Evolutionary conservation across 1,140 invertebrate species (phyloP), one percentile per base, ranked within the genome.

Genomic region (Drosophila prosaltans): DNA sequence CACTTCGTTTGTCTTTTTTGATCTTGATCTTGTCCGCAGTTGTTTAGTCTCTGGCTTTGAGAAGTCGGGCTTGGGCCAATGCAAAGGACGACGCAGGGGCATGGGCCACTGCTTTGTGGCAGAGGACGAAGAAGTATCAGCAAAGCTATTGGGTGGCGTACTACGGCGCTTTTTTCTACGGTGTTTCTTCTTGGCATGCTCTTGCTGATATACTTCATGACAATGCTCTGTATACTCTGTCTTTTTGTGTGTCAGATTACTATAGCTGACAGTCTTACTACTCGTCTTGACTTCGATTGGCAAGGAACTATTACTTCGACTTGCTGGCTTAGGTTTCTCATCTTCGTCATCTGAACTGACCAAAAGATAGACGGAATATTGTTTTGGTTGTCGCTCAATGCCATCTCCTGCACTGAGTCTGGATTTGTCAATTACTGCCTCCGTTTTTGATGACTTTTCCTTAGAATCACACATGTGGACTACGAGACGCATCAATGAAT

Each of bases 41-140:
- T 7, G 2, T 3, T 57, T 66, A 36, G 8, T 16, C 21, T 8
- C 48, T 7, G 11, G 3, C 54, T 65, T 67, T 6, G 76, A 65
- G 8, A 6, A 48, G 5, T 79, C 75, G 2, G 24, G 59, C 11
- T 83, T 86, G 58, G 83, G 83, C 83, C 83, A 86, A 39, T 86
- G 83, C 16, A 86, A 45, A 0, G 83, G 83, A 7, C 75, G 65
- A 3, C 80, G 61, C 24, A 59, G 16, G 0, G 48, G 60, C 2
- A 51, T 2, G 21, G 55, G 54, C 2, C 26, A 1, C n/a, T 57
- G 21, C 6, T 60, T 41, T 3, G 64, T 21, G 7, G 28, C 39
- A 0, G 51, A 36, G 1, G 8, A 21, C 3, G 57, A 16, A 1
- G 54, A 48, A 10, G 24, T 24, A 26, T 67, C 48, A 7, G 0